Evolutionary conservation across 2,888 invertebrate species (phyloP), one percentile per base, ranked within the genome.

Genomic region (Loripinus fragilis): DNA sequence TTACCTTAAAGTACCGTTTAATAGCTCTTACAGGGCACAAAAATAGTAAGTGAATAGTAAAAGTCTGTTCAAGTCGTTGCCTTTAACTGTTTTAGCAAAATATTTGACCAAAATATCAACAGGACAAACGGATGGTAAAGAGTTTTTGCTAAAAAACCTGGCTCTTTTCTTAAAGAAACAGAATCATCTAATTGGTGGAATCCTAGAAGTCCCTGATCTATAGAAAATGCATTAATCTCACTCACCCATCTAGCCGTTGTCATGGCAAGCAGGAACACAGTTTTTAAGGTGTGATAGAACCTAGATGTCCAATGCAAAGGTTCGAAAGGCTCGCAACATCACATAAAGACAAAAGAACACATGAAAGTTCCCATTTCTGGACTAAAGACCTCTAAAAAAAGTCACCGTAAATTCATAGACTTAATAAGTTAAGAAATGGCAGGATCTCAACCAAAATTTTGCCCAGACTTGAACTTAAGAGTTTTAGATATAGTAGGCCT

Each of bases 101-200:
- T 48, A 3, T 48, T 15, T 15, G 20, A 20, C 48, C 48, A 48
- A 48, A 48, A 48, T 17, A 48, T 48, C 48, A 48, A 5, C 48
- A 8, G 55, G 55, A 25, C 25, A 23, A 55, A 55, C 25, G 15
- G 55, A 55, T 55, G 55, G 23, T 55, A 55, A 55, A 25, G 23
- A 28, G 8, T 55, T 55, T 65, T 65, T 2, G 65, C 35, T 35
- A 65, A 65, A 28, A 65, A 33, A 35, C 65, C 65, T 10, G 65
- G 33, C 20, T 65, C 35, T 23, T 33, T 35, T n/a, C n/a, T n/a
- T 30, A 65, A 28, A 41, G 38, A 38, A 33, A 65, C 65, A 17
- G 65, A 65, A 5, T 35, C 65, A 30, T 30, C 33, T n/a, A 5
- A 2, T 23, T 65, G n/a, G 23, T 65, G 7, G 28, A 65, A 65